Evolutionary conservation across 2,113 vertebrate genomes (phyloP).

Genomic region (Caretta caretta): DNA sequence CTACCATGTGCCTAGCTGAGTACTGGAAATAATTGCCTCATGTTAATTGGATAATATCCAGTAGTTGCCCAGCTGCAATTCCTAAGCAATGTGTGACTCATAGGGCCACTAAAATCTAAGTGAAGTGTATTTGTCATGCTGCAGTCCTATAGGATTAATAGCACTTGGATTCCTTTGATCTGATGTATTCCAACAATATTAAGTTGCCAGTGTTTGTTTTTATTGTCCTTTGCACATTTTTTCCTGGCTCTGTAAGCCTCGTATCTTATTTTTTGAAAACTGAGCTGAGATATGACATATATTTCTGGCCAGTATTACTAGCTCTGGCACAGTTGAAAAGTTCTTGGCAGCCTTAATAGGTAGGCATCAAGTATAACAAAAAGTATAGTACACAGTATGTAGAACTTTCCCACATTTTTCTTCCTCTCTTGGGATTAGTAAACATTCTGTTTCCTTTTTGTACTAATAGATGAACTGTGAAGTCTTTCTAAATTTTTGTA

Average conservation of each 20-base stretch:
- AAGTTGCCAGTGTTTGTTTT: slow-evolving; percentile 27
- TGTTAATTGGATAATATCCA: slow-evolving; percentile 16
- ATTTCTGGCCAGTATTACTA: slow-evolving; percentile 57
- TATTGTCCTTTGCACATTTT: slow-evolving; percentile 28
- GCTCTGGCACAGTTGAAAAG: slow-evolving; percentile 40
- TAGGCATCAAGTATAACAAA: slow-evolving; percentile 48
- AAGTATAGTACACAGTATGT: neutral
- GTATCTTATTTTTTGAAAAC: slow-evolving; percentile 42
- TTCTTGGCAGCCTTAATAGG: slow-evolving; percentile 57
- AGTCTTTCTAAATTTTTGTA: neutral
- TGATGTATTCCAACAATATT: slow-evolving; percentile 23
- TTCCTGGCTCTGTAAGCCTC: slow-evolving; percentile 36
- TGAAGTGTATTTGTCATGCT: slow-evolving; percentile 55
- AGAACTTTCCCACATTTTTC: slow-evolving; percentile 28
- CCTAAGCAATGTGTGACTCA: slow-evolving; percentile 38
- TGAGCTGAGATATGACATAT: slow-evolving; percentile 15
- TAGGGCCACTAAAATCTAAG: neutral
- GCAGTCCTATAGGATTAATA: slow-evolving; percentile 25
- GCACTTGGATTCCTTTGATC: slow-evolving; percentile 27
- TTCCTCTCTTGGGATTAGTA: neutral
- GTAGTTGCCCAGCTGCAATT: slow-evolving; percentile 16
- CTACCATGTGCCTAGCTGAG: neutral
- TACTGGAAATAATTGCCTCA: slow-evolving; percentile 45
- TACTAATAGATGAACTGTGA: neutral
- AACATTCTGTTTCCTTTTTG: neutral